These are phyloP conservation scores for Odontamblyopus lacepedii DNA, from an alignment of 2,797 vertebrate species.

Conservation along the genomic window DNA sequence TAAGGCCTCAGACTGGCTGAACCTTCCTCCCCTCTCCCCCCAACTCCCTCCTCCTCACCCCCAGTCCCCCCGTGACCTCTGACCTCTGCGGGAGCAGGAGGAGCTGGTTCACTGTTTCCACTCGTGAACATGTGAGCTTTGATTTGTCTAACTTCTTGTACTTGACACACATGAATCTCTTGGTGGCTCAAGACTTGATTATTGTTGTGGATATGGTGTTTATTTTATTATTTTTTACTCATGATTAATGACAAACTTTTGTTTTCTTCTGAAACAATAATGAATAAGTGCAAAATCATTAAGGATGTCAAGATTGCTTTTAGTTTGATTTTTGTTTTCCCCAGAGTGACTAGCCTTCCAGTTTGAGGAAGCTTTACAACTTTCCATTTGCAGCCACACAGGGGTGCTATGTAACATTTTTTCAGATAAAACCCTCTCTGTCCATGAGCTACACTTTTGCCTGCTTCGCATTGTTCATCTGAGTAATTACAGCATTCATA, in stretches of 20 bases:
- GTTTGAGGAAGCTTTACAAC: conserved; percentile 55
- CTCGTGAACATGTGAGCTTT: conserved; percentile 45
- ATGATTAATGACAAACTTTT: conserved; percentile 49
- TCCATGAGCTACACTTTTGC: neutral
- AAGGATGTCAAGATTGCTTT: conserved; percentile 22
- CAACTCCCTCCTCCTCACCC: conserved; percentile 13
- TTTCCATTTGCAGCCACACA: conserved; percentile 68
- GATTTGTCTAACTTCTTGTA: conserved; percentile 69
- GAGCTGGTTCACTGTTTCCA: conserved; percentile 18
- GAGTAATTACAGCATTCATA: conserved; percentile 36
- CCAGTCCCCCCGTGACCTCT: neutral
- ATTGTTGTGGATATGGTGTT: conserved; percentile 73
- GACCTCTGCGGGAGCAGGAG: conserved; percentile 7
- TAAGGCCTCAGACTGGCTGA: conserved; percentile 45
- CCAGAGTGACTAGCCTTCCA: conserved; percentile 38
- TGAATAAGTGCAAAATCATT: conserved; percentile 30
- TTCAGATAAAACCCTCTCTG: conserved; percentile 16
- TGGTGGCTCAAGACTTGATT: conserved; percentile 70
- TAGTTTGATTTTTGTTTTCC: conserved; percentile 33
- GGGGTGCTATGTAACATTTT: conserved; percentile 57
- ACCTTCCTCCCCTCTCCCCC: conserved; percentile 24
- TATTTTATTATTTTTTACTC: conserved; percentile 49
- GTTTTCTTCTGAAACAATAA: conserved; percentile 47
- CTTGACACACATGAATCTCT: conserved; percentile 68
- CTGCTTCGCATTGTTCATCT: conserved; percentile 15